A percentile compares a stretch with the other conserved stretches of the same genome.
Conservation (phyloP, 2,888 invertebrate species). For the Macrosiphum euphorbiae region DNA sequence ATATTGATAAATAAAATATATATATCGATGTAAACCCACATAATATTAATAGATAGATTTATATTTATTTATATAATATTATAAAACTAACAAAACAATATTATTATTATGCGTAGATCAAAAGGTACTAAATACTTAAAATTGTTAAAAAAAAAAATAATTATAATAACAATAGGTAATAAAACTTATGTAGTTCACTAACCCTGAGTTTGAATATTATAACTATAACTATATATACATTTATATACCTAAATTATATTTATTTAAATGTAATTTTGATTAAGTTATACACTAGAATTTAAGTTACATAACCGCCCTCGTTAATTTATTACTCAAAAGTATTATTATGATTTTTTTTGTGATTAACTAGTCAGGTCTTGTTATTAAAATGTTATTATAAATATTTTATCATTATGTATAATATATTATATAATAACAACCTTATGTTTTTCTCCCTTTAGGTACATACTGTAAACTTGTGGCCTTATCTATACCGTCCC, state of each 20-base stretch:
- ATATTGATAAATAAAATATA: slow-evolving; percentile 31
- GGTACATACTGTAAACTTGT: slow-evolving; percentile 12
- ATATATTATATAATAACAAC: slow-evolving; percentile 10
- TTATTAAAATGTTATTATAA: slow-evolving; percentile 22
- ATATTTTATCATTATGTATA: background rate
- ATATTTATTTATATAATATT: background rate
- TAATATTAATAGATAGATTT: slow-evolving; percentile 14
- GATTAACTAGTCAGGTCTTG: slow-evolving; percentile 56
- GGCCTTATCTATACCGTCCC: slow-evolving; percentile 61
- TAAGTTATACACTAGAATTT: background rate
- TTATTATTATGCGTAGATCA: slow-evolving; percentile 1
- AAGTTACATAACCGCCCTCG: slow-evolving; percentile 5
- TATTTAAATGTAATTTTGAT: slow-evolving; percentile 14
- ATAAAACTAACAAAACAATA: slow-evolving; percentile 40
- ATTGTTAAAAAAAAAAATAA: slow-evolving; percentile 15
- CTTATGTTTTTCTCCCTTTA: slow-evolving; percentile 10
- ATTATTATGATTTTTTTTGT: slow-evolving; percentile 31
- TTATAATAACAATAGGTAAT: background rate
- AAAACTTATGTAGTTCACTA: slow-evolving; percentile 41
- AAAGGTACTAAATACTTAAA: slow-evolving; percentile 23
- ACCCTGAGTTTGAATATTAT: slow-evolving; percentile 31
- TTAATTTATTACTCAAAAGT: slow-evolving; percentile 54
- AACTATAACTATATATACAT: background rate
- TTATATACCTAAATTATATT: background rate
- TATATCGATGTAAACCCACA: background rate